Conservation (phyloP, 2,113 vertebrate genomes). For the Oryzias curvinotus region DNA sequence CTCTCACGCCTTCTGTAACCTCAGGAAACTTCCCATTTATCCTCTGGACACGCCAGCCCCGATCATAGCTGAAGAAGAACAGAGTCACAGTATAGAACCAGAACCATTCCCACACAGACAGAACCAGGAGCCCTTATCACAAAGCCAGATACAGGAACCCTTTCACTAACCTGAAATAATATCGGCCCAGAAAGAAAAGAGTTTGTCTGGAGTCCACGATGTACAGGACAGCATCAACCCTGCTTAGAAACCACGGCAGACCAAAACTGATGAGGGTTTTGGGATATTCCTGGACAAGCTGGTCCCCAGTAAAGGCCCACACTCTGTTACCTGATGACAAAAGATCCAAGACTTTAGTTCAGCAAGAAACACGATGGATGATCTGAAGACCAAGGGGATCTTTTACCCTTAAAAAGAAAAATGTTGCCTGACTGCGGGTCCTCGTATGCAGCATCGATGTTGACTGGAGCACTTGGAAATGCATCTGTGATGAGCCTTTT, state of each 20-base stretch:
- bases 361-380: neutral
- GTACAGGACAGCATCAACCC: conserved; percentile 38
- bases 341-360: neutral
- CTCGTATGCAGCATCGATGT: conserved; percentile 85
- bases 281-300: conserved; percentile 23
- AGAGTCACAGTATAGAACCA: neutral
- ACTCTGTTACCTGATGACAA: conserved; percentile 22
- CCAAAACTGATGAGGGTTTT: conserved; percentile 26
- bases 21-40: conserved; percentile 70
- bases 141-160: neutral
- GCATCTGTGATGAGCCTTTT: conserved; percentile 81
- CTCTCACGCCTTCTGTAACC: conserved; percentile 74
- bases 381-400: too few species aligned
- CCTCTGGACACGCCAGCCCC: conserved; percentile 74
- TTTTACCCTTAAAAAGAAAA: conserved; percentile 72
- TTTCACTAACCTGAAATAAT: conserved; percentile 40
- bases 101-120: neutral
- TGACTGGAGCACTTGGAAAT: conserved; percentile 82
- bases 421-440: conserved; percentile 41
- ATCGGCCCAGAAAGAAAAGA: conserved; percentile 26
- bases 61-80: conserved; percentile 78
- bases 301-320: conserved; percentile 30
- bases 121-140: neutral
- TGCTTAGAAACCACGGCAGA: conserved; percentile 28
- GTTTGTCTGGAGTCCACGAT: conserved; percentile 26